Evolutionary conservation across 2,113 vertebrate genomes (phyloP).

Genomic region (Antechinus flavipes): DNA sequence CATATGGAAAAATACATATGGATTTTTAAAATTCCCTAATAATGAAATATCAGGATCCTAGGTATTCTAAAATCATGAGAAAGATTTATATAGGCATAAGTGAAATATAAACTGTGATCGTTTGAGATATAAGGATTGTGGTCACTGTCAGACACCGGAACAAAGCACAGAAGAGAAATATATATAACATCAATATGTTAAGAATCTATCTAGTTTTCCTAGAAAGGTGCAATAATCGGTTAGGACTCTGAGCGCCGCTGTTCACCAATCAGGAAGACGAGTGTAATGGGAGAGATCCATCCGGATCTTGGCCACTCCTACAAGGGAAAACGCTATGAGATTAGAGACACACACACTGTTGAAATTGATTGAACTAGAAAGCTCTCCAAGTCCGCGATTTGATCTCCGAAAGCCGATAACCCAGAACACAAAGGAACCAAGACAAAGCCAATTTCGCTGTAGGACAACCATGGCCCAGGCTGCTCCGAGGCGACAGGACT

Average conservation of each 20-base stretch:
- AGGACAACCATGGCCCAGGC: slow-evolving; percentile 46
- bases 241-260: slow-evolving; percentile 89
- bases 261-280: slow-evolving; percentile 81
- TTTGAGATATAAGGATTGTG: not conserved
- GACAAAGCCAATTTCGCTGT: not conserved
- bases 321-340: slow-evolving; percentile 46
- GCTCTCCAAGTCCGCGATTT: not conserved
- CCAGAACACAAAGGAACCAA: not conserved
- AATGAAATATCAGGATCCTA: not conserved
- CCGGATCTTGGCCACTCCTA: not conserved
- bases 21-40: not conserved
- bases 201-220: slow-evolving; percentile 21
- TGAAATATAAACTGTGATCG: not conserved
- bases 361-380: not conserved
- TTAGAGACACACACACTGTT: not conserved
- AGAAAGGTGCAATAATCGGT: slow-evolving; percentile 80
- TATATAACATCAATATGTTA: not conserved
- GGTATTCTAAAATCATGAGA: not conserved
- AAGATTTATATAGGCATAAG: not conserved
- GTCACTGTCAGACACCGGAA: not conserved
- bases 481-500: not conserved
- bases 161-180: not conserved
- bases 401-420: not conserved
- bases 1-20: not conserved
- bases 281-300: not conserved